Base-by-base conservation (phyloP, 2,797 vertebrate species). In the Bradypus variegatus region DNA sequence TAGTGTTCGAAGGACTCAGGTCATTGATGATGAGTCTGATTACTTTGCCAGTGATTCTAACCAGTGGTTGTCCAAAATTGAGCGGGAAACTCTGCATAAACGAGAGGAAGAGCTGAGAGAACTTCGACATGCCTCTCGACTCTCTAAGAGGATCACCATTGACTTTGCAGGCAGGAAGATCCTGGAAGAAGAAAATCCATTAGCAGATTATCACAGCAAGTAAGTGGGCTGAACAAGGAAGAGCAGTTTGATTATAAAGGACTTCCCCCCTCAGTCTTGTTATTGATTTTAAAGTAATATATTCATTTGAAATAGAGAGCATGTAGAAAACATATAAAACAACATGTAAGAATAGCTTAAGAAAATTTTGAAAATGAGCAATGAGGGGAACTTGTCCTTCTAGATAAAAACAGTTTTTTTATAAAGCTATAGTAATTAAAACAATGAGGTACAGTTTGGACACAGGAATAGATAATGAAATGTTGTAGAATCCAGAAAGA, bases 21-120 rank as follows among this genome's bases (percentile, higher is more conserved):
- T 99, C 79, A 98, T 99, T n/a, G 99, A 99, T 6, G 99, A 99
- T 8, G 99, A 99, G 89, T 98, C 98, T 0, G 99, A 99, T 97
- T 99, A 99, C 96, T 99, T 99, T 95, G 98, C 98, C 62, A 97
- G 98, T 0, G 98, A 99, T 91, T 98, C 99, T 95, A 99, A 99
- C 96, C 99, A 99, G 97, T 99, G 99, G 99, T 97, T 99, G 18
- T 99, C 98, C 21, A 98, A 98, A 70, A 92, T 96, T 41, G 99
- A 99, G 81, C 97, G 99, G 8, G 98, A 99, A 36, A 97, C 97
- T n/a, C n/a, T 99, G 73, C 98, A 97, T 94, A 98, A 97, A 93
- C 97, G 97, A 91, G 99, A 99, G 76, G 98, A 98, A 94, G 99
- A 99, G 96, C 97, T 99, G 19, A 95, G 97, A 67, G 98, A 99